Percentiles rank a stretch among this genome's conserved stretches.
These are phyloP conservation scores for Sinocyclocheilus anophthalmus DNA, from an alignment of 2,113 vertebrate genomes.

Conservation along the genomic window DNA sequence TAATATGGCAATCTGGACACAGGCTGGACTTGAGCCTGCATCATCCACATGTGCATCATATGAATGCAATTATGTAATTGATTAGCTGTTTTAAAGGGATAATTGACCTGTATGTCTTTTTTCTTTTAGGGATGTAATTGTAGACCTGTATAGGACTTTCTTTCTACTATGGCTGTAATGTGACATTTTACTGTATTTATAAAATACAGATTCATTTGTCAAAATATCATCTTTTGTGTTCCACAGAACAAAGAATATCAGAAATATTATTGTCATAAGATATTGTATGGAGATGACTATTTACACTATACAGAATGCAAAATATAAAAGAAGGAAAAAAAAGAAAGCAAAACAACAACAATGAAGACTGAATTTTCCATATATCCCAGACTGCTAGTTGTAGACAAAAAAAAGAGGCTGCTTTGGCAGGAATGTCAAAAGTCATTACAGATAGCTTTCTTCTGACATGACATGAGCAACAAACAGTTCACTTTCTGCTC, in stretches of 20 bases:
- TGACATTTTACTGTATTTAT: neutral
- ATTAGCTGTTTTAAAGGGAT: too few species aligned
- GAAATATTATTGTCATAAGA: neutral
- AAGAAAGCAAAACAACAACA: neutral
- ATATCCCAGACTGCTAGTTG: neutral
- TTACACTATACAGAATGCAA: neutral
- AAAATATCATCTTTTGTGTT: neutral
- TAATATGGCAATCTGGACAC: neutral
- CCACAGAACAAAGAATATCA: neutral
- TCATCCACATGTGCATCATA: neutral
- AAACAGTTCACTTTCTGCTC: slow-evolving; percentile 4
- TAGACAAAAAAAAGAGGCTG: neutral
- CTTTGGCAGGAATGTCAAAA: neutral
- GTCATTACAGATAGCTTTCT: slow-evolving; percentile 12
- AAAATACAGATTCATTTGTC: neutral
- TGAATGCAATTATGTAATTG: too few species aligned
- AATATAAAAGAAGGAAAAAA: neutral
- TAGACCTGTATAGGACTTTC: neutral
- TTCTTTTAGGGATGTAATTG: neutral
- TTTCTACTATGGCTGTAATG: neutral
- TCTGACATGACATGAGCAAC: slow-evolving; percentile 27
- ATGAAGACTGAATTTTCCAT: neutral
- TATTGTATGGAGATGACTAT: neutral
- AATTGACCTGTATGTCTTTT: too few species aligned
- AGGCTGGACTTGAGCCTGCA: neutral